These are phyloP conservation scores for Peromyscus leucopus DNA, from an alignment of 2,113 vertebrate genomes.

Conservation along the genomic window DNA sequence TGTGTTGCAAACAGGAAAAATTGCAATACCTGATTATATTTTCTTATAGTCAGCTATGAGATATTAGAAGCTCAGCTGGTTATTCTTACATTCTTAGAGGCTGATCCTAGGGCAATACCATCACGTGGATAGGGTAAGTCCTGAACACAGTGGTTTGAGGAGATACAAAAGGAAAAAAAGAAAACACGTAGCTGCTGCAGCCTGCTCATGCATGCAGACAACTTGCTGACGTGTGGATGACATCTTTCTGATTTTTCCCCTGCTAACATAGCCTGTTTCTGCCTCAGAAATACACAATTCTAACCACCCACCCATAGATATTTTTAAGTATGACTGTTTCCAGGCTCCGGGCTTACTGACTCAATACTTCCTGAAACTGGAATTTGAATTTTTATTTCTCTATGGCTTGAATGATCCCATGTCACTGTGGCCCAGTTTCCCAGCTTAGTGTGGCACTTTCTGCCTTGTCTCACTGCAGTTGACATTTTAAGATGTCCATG, in stretches of 20 bases:
- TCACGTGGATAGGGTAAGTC: neutral
- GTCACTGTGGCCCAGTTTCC: neutral
- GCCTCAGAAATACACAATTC: neutral
- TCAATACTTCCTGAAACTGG: neutral
- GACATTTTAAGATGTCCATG: neutral
- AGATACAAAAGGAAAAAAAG: neutral
- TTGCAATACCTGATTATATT: neutral
- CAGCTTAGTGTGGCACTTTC: neutral
- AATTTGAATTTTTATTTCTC: neutral
- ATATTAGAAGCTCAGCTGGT: neutral
- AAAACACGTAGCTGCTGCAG: neutral
- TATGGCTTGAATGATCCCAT: neutral
- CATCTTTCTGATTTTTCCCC: neutral
- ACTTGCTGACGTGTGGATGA: neutral
- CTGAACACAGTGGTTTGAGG: neutral
- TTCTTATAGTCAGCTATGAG: neutral
- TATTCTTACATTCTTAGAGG: constrained; percentile 11
- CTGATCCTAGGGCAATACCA: neutral
- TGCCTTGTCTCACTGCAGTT: neutral
- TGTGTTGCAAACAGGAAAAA: constrained; percentile 25
- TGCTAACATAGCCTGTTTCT: neutral
- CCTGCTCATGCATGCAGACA: neutral
- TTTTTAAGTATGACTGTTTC: neutral
- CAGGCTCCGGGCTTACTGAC: neutral
- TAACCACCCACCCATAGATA: neutral